phyloP scores from a whole-genome alignment of 2,888 invertebrate species.

The Gonocerus acuteangulatus region DNA sequence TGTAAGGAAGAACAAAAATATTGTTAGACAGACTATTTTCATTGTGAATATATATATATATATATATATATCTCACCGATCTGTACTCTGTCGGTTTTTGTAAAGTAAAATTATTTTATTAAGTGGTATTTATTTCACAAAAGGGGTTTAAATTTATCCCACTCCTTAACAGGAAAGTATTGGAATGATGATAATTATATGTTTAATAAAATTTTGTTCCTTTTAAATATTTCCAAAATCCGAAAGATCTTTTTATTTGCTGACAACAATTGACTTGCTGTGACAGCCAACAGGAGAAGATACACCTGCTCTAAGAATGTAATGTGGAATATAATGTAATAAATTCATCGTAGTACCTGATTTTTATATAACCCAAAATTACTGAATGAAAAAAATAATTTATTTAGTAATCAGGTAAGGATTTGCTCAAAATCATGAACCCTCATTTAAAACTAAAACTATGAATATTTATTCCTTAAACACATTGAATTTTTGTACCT shows the following conservation, averaged over 20 bases:
- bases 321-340: background rate
- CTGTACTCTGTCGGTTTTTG: conserved; percentile 15
- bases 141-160: conserved; percentile 3
- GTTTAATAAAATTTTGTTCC: background rate
- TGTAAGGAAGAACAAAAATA: conserved; percentile 1
- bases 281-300: background rate
- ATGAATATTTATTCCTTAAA: no score
- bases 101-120: conserved; percentile 26
- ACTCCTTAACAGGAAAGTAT: background rate
- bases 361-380: background rate
- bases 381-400: no score
- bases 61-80: no score
- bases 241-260: background rate
- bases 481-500: no score
- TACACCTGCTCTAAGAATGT: background rate
- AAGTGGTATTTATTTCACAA: conserved; percentile 21
- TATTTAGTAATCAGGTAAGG: no score
- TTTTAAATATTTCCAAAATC: background rate
- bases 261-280: background rate
- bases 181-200: background rate
- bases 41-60: conserved; percentile 9
- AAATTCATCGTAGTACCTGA: background rate
- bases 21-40: conserved; percentile 13
- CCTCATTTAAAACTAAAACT: no score
- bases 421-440: no score